Evolutionary conservation across 2,113 vertebrate genomes (phyloP), one percentile per base, ranked within the genome.

Genomic region (Pavo muticus): DNA sequence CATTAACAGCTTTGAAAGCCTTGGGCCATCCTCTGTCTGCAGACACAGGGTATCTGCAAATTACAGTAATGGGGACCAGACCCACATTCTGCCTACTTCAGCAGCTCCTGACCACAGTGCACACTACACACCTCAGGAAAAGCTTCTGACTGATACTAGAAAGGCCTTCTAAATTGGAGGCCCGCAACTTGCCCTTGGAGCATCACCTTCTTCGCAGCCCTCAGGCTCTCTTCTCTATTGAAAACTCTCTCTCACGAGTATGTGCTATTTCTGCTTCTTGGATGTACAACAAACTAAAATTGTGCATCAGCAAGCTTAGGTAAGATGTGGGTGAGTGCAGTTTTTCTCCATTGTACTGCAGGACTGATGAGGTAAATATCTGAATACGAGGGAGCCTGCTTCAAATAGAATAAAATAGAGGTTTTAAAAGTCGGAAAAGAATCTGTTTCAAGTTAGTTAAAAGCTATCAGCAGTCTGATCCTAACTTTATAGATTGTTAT

Each of bases 51-150:
- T 70, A 87, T 89, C 87, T 91, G 77, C 67, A 79, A 89, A 94
- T 91, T 93, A 82, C 42, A 88, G 23, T 92, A 96, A 95, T 89
- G 84, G 67, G 91, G 91, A 96, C 84, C 91, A 95, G 95, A 92
- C 44, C n/a, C 40, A 84, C 40, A 56, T 79, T 92, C 88, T 93
- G 71, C 91, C 91, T 94, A 89, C 71, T 91, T 91, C 87, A 85
- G 84, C 86, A 92, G 87, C 77, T 92, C 91, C 89, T 93, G 84
- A 91, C 70, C 63, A 82, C n/a, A 78, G 65, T 40, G 57, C 59
- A 42, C 4, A 9, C 57, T 24, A 64, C 50, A 68, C n/a, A 44
- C 2, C 2, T 48, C 61, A 91, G 44, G 68, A 75, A 88, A 92
- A 78, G 3, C 35, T 78, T 91, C 48, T 84, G 73, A 63, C 45